Evolutionary conservation across 2,797 vertebrate species (phyloP).

Genomic region (Liasis olivaceus): DNA sequence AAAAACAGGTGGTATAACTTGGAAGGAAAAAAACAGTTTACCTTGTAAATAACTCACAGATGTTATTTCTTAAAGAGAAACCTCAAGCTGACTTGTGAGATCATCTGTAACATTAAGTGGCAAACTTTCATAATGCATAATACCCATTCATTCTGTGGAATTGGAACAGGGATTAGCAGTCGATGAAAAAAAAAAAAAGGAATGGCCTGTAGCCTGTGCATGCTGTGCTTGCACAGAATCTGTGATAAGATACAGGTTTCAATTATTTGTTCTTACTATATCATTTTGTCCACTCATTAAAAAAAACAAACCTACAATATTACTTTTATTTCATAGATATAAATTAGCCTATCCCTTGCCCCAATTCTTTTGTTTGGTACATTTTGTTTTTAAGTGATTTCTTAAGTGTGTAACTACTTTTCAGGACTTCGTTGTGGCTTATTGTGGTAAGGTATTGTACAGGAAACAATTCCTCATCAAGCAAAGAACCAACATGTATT

Average conservation of each 20-base stretch:
- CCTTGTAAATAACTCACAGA: background rate
- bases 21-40: background rate
- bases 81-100: background rate
- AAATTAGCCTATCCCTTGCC: slow-evolving; percentile 12
- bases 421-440: slow-evolving; percentile 14
- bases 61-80: background rate
- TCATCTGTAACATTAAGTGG: background rate
- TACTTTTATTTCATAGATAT: background rate
- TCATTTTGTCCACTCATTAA: background rate
- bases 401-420: slow-evolving; percentile 25
- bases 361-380: background rate
- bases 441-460: background rate
- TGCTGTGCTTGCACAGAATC: too few species aligned
- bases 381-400: background rate
- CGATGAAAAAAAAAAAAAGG: too few species aligned
- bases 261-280: background rate
- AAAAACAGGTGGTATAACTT: background rate
- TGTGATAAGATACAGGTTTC: background rate
- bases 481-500: background rate
- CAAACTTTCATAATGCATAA: background rate
- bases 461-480: slow-evolving; percentile 22
- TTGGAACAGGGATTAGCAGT: background rate
- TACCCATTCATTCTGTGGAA: background rate
- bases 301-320: background rate
- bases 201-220: background rate